Evolutionary conservation across 1,140 invertebrate species (phyloP), one percentile per base, ranked within the genome.

Genomic region (Bathynomus jamesi): DNA sequence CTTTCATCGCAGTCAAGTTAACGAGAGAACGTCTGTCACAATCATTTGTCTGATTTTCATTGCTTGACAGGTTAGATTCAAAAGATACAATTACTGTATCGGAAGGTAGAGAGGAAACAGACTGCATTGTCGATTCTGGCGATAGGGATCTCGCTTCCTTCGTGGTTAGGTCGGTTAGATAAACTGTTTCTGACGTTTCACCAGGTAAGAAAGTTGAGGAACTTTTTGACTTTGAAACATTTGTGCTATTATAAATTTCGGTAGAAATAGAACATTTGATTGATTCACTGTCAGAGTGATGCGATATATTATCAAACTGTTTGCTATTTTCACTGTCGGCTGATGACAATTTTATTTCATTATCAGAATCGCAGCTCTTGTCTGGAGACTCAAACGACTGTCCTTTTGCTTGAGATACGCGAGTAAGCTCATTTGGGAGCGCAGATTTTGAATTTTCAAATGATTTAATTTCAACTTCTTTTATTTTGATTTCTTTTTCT

Each of bases 51-150:
- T n/a, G n/a, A n/a, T n/a, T n/a, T n/a, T n/a, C n/a, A n/a, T n/a
- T n/a, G n/a, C n/a, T n/a, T n/a, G n/a, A n/a, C n/a, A n/a, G n/a
- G n/a, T n/a, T n/a, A n/a, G n/a, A 63, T 4, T 67, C 71, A 40
- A 71, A 66, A 28, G 71, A 72, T 28, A 73, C 70, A n/a, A 71
- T 73, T 27, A 73, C 69, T 21, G 61, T 69, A 53, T 76, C 75
- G 3, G 71, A 67, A 17, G 71, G 71, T 28, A 76, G 71, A 25
- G 75, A 76, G 1, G 70, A 73, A 10, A 76, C 29, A 28, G 75
- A 76, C 10, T 64, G 68, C 32, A 28, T 64, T 27, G 75, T 70
- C 27, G 75, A 76, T 3, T 71, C 40, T 46, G 71, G 75, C 28
- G 75, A 73, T 2, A 67, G 60, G 28, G 70, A 73, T 5, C 62